These are phyloP conservation scores for Rhamphomyia laevipes DNA, from an alignment of 2,888 invertebrate genomes.

Conservation along the genomic window DNA sequence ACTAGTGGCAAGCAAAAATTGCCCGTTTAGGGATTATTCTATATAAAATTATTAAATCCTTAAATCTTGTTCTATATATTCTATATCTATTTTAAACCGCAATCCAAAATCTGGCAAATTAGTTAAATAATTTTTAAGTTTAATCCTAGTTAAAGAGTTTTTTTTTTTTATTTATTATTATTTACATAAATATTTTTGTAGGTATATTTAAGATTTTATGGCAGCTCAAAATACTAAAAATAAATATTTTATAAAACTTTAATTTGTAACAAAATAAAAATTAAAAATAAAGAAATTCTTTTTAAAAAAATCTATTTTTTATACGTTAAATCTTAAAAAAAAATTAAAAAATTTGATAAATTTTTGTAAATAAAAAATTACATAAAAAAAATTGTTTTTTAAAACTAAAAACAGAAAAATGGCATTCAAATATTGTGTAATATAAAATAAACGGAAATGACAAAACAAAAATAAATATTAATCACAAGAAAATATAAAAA, in stretches of 20 bases:
- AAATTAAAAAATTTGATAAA: too few species aligned
- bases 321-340: background rate
- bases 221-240: too few species aligned
- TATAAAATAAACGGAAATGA: slow-evolving; percentile 5
- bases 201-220: too few species aligned
- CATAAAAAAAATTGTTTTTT: slow-evolving; percentile 12
- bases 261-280: slow-evolving; percentile 10
- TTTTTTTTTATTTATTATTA: too few species aligned
- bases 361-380: slow-evolving; percentile 2
- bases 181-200: too few species aligned
- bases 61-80: too few species aligned
- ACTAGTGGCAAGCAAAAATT: slow-evolving; percentile 16
- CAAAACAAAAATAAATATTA: slow-evolving; percentile 14
- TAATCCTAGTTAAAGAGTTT: too few species aligned
- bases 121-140: too few species aligned
- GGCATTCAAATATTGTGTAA: slow-evolving; percentile 13
- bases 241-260: background rate
- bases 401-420: slow-evolving; percentile 9
- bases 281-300: background rate
- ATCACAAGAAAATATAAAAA: slow-evolving; percentile 8
- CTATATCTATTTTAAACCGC: too few species aligned
- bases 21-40: too few species aligned
- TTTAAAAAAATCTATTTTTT: background rate
- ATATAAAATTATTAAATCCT: too few species aligned
- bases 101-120: too few species aligned